Percentiles rank a stretch among this genome's conserved stretches.
Evolutionary conservation across 1,140 invertebrate genomes (phyloP).

Genomic region (Panagrolaimus sp.): DNA sequence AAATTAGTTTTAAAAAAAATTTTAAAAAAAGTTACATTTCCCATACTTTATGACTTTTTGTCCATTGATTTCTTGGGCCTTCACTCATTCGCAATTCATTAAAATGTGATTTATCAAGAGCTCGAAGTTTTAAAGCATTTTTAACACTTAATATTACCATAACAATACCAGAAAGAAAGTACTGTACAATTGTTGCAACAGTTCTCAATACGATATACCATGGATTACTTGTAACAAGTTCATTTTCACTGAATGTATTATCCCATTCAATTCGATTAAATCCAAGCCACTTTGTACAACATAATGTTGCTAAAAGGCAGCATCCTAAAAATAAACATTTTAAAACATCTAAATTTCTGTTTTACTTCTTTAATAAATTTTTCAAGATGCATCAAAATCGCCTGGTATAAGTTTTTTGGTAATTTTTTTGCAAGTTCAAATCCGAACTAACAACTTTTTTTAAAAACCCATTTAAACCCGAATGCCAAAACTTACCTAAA

Average conservation of each 20-base stretch:
- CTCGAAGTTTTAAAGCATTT: conserved; percentile 23
- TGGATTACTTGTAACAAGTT: conserved; percentile 7
- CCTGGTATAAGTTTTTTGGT: no score
- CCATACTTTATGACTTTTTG: conserved; percentile 28
- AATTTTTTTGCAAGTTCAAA: no score
- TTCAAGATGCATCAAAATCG: no score
- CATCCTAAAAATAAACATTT: no score
- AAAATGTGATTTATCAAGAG: conserved; percentile 27
- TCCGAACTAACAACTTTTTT: no score
- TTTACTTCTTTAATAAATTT: no score
- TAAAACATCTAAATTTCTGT: no score
- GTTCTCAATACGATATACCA: conserved; percentile 23
- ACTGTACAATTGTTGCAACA: conserved; percentile 28
- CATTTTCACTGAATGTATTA: conserved; percentile 13
- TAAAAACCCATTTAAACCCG: no score
- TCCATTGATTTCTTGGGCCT: conserved; percentile 28
- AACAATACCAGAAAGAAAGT: conserved; percentile 33
- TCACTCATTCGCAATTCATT: conserved; percentile 31
- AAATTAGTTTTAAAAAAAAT: neutral
- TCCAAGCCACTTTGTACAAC: neutral
- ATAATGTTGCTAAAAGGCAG: neutral
- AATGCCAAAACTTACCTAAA: no score
- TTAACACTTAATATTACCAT: conserved; percentile 28
- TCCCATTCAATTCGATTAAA: conserved; percentile 10
- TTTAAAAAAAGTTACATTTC: neutral